These are phyloP conservation scores for Clarias magur DNA, from an alignment of 2,113 vertebrate genomes.

Conservation along the genomic window DNA sequence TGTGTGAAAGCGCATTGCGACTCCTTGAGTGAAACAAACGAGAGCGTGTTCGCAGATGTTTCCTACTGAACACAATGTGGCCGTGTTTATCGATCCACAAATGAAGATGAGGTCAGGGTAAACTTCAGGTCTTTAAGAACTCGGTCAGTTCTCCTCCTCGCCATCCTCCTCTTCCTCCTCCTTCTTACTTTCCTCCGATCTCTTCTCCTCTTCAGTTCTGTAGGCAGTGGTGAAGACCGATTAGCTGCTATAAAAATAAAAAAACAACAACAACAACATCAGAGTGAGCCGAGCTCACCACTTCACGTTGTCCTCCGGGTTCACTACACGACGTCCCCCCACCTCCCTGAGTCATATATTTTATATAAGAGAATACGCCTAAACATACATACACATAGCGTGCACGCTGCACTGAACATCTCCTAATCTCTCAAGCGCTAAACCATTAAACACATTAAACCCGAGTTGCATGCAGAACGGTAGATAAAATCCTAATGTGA, in stretches of 20 bases:
- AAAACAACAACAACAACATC: slow-evolving; percentile 13
- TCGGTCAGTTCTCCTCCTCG: slow-evolving; percentile 45
- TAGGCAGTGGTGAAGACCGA: slow-evolving; percentile 62
- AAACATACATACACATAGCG: slow-evolving; percentile 30
- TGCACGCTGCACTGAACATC: not conserved
- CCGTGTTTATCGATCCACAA: not conserved
- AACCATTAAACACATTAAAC: no score
- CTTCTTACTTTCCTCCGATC: slow-evolving; percentile 57
- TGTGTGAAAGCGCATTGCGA: not conserved
- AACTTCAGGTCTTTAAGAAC: not conserved
- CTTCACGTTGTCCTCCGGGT: slow-evolving; percentile 52
- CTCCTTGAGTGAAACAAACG: not conserved
- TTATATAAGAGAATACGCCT: slow-evolving; percentile 49
- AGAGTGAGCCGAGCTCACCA: slow-evolving; percentile 61
- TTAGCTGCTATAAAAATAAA: slow-evolving; percentile 49
- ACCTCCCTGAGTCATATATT: slow-evolving; percentile 53
- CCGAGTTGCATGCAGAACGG: not conserved
- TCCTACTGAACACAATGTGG: not conserved
- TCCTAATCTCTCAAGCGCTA: slow-evolving; percentile 3
- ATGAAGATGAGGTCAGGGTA: not conserved
- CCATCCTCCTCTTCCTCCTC: slow-evolving; percentile 52
- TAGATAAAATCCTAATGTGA: not conserved
- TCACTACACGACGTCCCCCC: slow-evolving; percentile 35
- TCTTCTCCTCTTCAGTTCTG: slow-evolving; percentile 54
- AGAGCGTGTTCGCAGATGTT: not conserved